Evolutionary conservation across 2,797 vertebrate species (phyloP).

Genomic region (Intellagama lesueurii): DNA sequence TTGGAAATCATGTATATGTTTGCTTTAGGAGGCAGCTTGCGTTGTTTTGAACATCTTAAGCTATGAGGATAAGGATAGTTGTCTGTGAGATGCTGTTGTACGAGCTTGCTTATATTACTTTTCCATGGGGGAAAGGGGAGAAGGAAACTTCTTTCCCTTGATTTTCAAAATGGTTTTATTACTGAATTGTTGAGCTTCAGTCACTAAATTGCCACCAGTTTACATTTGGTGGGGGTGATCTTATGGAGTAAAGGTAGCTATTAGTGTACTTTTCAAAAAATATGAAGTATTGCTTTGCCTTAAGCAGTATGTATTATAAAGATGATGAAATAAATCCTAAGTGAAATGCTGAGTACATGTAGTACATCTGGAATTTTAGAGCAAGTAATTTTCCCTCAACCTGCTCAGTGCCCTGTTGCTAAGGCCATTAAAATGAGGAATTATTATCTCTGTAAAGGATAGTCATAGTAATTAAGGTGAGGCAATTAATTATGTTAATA

Average conservation of each 20-base stretch:
- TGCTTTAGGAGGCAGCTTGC: too few species aligned
- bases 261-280: not conserved
- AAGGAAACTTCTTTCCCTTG: too few species aligned
- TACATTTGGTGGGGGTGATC: not conserved
- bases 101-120: not conserved
- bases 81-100: not conserved
- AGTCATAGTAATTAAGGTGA: constrained; percentile 19
- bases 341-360: not conserved
- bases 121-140: not conserved
- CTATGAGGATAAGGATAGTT: not conserved
- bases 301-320: not conserved
- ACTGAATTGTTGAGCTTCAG: not conserved
- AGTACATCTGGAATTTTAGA: not conserved
- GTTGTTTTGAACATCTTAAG: not conserved
- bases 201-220: not conserved
- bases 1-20: too few species aligned
- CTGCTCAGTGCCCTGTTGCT: not conserved
- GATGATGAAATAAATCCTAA: not conserved
- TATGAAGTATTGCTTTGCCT: not conserved
- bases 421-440: not conserved
- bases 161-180: not conserved
- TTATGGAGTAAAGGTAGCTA: not conserved
- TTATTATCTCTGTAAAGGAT: constrained; percentile 2
- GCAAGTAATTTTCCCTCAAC: not conserved
- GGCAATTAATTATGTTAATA: not conserved